Conservation (phyloP, 2,888 invertebrate genomes). For the Drepanosiphum platanoidis region DNA sequence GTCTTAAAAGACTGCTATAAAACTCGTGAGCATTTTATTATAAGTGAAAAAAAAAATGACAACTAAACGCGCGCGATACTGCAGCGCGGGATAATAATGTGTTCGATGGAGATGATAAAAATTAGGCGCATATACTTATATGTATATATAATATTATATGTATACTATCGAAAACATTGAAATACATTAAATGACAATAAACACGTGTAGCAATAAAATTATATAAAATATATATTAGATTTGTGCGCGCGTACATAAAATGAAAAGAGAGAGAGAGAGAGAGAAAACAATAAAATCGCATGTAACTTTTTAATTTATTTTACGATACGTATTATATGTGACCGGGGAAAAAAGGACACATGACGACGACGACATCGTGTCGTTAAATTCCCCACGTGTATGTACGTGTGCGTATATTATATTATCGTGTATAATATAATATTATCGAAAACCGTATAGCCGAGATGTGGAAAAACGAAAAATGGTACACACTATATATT, state of each 20-base stretch:
- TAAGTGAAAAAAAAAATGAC: conserved; percentile 1
- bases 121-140: not conserved
- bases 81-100: conserved; percentile 3
- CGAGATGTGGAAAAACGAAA: not conserved
- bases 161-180: conserved; percentile 37
- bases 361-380: conserved; percentile 36
- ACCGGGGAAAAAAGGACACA: conserved; percentile 32
- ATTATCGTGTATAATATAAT: not conserved
- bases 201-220: conserved; percentile 60
- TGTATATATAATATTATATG: not conserved
- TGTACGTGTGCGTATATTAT: too few species aligned
- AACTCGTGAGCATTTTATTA: conserved; percentile 46
- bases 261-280: not conserved
- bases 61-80: not conserved
- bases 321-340: conserved; percentile 32
- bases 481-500: too few species aligned
- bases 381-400: conserved; percentile 38
- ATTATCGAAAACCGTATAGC: conserved; percentile 18
- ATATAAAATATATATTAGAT: conserved; percentile 50
- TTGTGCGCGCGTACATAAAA: conserved; percentile 2
- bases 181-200: conserved; percentile 59
- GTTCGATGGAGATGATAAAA: conserved; percentile 52
- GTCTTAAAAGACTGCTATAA: conserved; percentile 39
- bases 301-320: conserved; percentile 59
- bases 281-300: conserved; percentile 49